Base-by-base conservation (phyloP, 2,888 invertebrate genomes). In the Masnerella sp. region DNA sequence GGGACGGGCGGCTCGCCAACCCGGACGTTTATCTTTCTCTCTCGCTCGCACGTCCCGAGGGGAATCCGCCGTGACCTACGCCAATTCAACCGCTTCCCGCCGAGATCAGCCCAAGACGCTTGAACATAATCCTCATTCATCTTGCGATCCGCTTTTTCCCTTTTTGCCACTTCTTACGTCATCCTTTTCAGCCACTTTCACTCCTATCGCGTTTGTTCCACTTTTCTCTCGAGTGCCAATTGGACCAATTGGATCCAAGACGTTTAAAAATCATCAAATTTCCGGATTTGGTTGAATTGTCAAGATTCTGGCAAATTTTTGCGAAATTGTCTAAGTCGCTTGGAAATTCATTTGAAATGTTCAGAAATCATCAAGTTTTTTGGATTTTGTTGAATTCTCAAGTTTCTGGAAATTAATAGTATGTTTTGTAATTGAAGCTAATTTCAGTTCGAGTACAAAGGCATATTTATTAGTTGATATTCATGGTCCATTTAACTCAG, bases 51-150 rank as follows among this genome's bases (percentile, higher is more conserved):
- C 67, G 17, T 70, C 59, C 65, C 61, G 8, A 11, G 65, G 65
- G 72, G 34, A 59, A 47, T 52, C 52, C 78, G 72, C 75, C 80
- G 77, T 80, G 81, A 81, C 80, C 81, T 80, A 75, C 67, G 77
- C 69, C 77, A 79, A 78, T 71, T 42, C 67, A 68, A 62, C 64
- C 54, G 62, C 45, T 62, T 64, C 65, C 58, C 43, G 49, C 52
- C 15, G 65, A 78, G 82, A 83, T 83, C 82, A 80, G 82, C 81
- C 79, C 82, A 64, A 78, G 81, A 80, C 82, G 81, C 83, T 83
- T 82, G 83, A 83, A 83, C 82, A 80, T 80, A 82, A 81, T 83
- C 82, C 82, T 72, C 74, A 59, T 58, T 20, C 68, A 52, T 58
- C 62, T 70, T 45, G 49, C 54, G n/a, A 65, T 67, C 47, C 36